Evolutionary conservation across 1,140 invertebrate species (phyloP).

Genomic region (Bombus superbus): DNA sequence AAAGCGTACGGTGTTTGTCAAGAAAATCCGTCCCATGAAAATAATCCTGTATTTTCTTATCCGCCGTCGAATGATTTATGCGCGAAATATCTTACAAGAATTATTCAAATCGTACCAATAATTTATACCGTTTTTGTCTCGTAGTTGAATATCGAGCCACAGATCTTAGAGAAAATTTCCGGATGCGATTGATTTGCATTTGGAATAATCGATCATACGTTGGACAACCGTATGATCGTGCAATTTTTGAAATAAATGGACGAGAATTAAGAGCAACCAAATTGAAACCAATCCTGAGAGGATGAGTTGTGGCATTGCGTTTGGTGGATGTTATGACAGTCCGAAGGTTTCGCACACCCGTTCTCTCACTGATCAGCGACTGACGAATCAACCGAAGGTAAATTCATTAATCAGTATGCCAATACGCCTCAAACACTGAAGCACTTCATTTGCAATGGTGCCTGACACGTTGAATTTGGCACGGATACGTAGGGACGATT

Average conservation of each 20-base stretch:
- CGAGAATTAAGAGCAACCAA: conserved; percentile 7
- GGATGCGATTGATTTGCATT: neutral
- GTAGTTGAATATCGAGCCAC: too few relatives aligned
- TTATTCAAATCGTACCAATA: neutral
- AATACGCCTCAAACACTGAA: conserved; percentile 31
- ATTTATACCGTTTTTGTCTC: neutral
- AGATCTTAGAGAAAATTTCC: neutral
- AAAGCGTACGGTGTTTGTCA: neutral
- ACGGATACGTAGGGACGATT: conserved; percentile 53
- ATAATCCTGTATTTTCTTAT: neutral
- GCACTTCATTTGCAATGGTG: conserved; percentile 37
- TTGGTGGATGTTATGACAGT: too few relatives aligned
- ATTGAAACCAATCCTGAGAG: conserved; percentile 24
- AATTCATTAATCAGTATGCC: conserved; percentile 46
- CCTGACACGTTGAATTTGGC: conserved; percentile 61
- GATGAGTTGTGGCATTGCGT: conserved; percentile 14
- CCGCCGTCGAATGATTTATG: neutral
- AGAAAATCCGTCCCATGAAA: neutral
- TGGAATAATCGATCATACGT: neutral
- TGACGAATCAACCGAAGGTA: neutral
- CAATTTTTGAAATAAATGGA: conserved; percentile 8
- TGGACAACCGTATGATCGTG: neutral
- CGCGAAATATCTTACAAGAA: neutral
- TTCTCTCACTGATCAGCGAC: conserved; percentile 1
- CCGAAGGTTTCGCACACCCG: neutral